Conservation (phyloP, 2,888 invertebrate species). For the Euproctis similis region DNA sequence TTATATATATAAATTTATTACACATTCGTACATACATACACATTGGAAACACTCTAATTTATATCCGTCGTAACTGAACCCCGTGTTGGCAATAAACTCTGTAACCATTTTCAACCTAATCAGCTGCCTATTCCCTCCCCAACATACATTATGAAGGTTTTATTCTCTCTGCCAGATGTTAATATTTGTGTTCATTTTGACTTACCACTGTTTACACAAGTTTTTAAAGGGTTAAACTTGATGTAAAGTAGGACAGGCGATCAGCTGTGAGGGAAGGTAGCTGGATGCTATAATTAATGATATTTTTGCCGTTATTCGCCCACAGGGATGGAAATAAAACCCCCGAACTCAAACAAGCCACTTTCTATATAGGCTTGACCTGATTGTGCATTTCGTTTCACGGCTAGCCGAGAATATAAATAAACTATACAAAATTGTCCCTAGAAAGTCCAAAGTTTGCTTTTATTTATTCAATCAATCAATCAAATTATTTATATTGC, state of each 20-base stretch:
- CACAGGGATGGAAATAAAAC: constrained; percentile 21
- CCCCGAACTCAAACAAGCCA: constrained; percentile 13
- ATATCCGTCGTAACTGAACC: constrained; percentile 21
- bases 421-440: no score
- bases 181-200: constrained; percentile 30
- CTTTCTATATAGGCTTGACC: constrained; percentile 22
- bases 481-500: no score
- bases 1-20: constrained; percentile 20
- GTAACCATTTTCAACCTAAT: no score
- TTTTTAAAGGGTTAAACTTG: constrained; percentile 27
- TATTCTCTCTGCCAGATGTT: constrained; percentile 27
- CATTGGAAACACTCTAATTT: constrained; percentile 18
- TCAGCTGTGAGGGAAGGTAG: constrained; percentile 6
- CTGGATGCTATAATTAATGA: constrained; percentile 26
- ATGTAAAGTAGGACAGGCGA: no score
- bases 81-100: no score
- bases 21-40: no score
- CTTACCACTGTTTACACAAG: constrained; percentile 25
- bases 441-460: no score
- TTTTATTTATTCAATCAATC: no score
- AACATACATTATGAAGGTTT: constrained; percentile 24
- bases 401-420: constrained; percentile 20
- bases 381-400: constrained; percentile 27
- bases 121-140: constrained; percentile 5
- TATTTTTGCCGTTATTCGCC: constrained; percentile 20